Base-by-base conservation (phyloP, 2,888 invertebrate species). In the Junonia oenone region DNA sequence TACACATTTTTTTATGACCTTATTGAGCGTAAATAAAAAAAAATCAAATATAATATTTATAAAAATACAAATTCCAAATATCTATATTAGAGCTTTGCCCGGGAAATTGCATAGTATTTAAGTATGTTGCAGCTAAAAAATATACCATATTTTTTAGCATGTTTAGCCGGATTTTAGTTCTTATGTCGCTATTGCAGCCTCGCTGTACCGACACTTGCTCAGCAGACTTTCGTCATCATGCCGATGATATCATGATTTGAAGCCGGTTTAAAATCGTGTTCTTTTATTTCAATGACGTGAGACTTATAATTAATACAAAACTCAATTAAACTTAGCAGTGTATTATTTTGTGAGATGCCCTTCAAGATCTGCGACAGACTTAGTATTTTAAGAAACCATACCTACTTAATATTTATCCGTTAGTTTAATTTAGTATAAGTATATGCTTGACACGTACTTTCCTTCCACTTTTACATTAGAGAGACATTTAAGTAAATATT, bases 211-310 rank as follows among this genome's bases (percentile, higher is more conserved):
- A 40, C 47, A 11, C 19, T 27, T 22, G 19, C 50, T 45, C 26
- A 13, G 8, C 26, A n/a, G 51, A 17, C 31, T 56, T 51, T 51
- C 40, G 38, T 15, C 50, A 55, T 50, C 50, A 46, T 51, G 31
- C 26, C 38, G 46, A 47, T 56, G 56, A 56, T 47, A 51, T 56
- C 56, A 56, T 35, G 14, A 29, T 47, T 17, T 33, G 1, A 46
- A 55, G 46, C 50, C 47, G 40, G 47, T 51, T 55, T 47, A 19
- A 27, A 49, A 37, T 50, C 37, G 37, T 22, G 33, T 26, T 22
- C n/a, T 43, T 43, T 37, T 27, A 49, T 45, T 45, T 45, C 40
- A 55, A 49, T 37, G 37, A 49, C 37, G 27, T 27, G 48, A 33
- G 19, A 33, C 35, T 11, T 11, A n/a, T n/a, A n/a, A n/a, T n/a